phyloP scores from a whole-genome alignment of 2,797 vertebrate genomes.

The Eospalax fontanierii region DNA sequence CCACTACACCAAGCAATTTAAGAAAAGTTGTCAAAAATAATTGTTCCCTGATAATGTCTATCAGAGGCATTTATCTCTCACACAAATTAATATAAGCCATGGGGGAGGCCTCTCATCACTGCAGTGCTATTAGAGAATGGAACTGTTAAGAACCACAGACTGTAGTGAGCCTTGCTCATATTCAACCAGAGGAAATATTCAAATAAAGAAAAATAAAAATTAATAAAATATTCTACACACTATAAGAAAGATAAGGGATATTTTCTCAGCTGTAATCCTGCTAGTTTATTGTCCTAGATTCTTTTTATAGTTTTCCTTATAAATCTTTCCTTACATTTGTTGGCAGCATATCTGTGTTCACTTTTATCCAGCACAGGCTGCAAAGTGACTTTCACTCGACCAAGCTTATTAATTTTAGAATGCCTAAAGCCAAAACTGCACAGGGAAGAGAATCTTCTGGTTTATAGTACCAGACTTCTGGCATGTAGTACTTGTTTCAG shows the following conservation, averaged over 20 bases:
- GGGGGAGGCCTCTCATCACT: background rate
- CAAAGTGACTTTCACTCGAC: conserved; percentile 64
- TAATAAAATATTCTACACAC: background rate
- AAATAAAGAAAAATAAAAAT: background rate
- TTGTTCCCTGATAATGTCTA: conserved; percentile 62
- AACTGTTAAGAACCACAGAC: background rate
- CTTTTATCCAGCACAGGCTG: conserved; percentile 66
- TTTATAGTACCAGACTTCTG: background rate
- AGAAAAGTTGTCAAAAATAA: conserved; percentile 72
- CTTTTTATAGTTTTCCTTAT: conserved; percentile 12
- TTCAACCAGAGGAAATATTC: background rate
- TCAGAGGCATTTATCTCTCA: conserved; percentile 40
- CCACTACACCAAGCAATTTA: background rate
- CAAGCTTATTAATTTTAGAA: conserved; percentile 78
- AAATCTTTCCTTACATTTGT: conserved; percentile 70
- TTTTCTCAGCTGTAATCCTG: conserved; percentile 52
- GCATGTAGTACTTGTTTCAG: conserved; percentile 9
- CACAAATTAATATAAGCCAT: conserved; percentile 52
- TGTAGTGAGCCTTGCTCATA: background rate
- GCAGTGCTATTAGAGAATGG: background rate
- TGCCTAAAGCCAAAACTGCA: conserved; percentile 71
- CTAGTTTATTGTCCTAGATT: conserved; percentile 56
- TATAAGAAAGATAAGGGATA: background rate
- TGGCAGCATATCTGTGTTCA: conserved; percentile 67
- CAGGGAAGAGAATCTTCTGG: conserved; percentile 27